Evolutionary conservation across 2,888 invertebrate genomes (phyloP).

Genomic region (Eupithecia subfuscata): DNA sequence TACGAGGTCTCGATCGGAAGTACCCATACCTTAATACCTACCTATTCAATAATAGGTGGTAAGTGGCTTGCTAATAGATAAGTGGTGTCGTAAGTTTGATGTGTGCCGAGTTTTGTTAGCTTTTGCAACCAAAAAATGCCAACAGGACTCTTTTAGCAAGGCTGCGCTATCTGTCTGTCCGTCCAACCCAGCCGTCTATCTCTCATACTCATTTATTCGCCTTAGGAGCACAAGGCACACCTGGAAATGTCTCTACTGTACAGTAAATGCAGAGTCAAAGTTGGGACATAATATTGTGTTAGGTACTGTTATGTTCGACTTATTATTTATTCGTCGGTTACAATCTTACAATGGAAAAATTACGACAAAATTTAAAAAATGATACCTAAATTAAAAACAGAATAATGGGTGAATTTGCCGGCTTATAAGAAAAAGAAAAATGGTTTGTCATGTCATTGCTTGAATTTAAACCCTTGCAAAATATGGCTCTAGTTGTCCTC

Average conservation of each 20-base stretch:
- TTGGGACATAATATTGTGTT: neutral
- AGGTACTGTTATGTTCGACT: too few relatives aligned
- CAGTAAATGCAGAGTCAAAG: neutral
- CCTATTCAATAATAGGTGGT: neutral
- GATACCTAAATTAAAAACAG: neutral
- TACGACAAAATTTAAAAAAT: neutral
- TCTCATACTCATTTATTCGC: too few relatives aligned
- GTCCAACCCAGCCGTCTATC: neutral
- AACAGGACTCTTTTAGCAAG: neutral
- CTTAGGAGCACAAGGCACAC: too few relatives aligned
- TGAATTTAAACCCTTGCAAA: too few relatives aligned
- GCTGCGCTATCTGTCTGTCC: neutral
- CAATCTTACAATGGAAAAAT: too few relatives aligned
- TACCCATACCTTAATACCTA: neutral
- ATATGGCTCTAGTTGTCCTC: too few relatives aligned
- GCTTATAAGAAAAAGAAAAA: too few relatives aligned
- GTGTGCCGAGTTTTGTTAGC: neutral
- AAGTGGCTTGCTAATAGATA: neutral
- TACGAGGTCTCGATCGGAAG: conserved; percentile 3
- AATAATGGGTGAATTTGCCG: too few relatives aligned
- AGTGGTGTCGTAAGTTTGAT: neutral
- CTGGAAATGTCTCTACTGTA: too few relatives aligned
- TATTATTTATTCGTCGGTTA: too few relatives aligned
- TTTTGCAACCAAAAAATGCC: neutral
- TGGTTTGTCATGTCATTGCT: too few relatives aligned